These are phyloP conservation scores for Caenorhabditis sp. DNA, from an alignment of 2,888 invertebrate species.

Conservation along the genomic window DNA sequence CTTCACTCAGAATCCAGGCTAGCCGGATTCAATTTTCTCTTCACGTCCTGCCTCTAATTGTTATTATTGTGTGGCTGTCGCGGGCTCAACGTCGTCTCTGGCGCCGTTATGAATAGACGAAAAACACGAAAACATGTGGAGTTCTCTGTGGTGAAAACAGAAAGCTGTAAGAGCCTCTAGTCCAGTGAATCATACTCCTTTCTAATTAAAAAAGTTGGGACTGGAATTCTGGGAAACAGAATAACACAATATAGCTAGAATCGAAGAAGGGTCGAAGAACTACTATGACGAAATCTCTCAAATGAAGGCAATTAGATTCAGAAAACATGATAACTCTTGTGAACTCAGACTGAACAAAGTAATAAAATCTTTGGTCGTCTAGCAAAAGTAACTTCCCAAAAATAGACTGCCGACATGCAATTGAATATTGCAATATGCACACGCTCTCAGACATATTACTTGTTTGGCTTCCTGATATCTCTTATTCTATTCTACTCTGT, in stretches of 20 bases:
- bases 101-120: not conserved
- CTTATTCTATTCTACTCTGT: slow-evolving; percentile 2
- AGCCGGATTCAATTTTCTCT: not conserved
- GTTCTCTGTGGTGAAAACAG: slow-evolving; percentile 20
- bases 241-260: too few species aligned
- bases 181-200: slow-evolving; percentile 21
- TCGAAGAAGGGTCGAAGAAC: too few species aligned
- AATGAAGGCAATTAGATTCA: too few species aligned
- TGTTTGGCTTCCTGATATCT: not conserved
- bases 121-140: slow-evolving; percentile 1
- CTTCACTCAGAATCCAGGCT: not conserved
- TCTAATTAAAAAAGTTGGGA: slow-evolving; percentile 7
- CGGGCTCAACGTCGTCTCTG: not conserved
- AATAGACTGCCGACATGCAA: not conserved
- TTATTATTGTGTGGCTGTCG: too few species aligned
- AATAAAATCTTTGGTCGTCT: too few species aligned
- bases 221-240: not conserved
- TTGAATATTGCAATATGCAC: not conserved
- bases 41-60: slow-evolving; percentile 11
- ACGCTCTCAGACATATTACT: not conserved
- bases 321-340: too few species aligned
- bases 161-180: not conserved
- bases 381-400: too few species aligned
- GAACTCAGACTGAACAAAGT: too few species aligned
- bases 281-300: too few species aligned